A percentile compares a stretch with the other conserved stretches of the same genome.
Conservation (phyloP, 30 jellyfish, hydroid and myxozoan species). For the Turritopsis dohrnii region DNA sequence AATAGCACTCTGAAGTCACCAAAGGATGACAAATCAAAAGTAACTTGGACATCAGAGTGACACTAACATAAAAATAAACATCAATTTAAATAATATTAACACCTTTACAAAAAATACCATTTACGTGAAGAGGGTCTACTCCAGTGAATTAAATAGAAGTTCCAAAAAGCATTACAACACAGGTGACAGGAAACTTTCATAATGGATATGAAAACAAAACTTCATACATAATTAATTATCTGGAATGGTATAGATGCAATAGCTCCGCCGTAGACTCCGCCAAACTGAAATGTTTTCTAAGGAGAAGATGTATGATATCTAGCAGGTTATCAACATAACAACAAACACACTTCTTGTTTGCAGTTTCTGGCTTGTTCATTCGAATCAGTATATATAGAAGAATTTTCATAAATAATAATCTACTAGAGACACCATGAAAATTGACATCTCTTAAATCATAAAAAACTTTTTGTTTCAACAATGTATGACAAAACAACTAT, state of each 20-base stretch:
- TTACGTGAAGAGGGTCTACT: too few relatives aligned
- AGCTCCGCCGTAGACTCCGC: conserved; percentile 84
- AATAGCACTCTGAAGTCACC: conserved; percentile 53
- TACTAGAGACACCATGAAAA: too few relatives aligned
- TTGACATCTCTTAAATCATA: too few relatives aligned
- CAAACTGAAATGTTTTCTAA: conserved; percentile 65
- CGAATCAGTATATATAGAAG: too few relatives aligned
- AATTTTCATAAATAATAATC: too few relatives aligned
- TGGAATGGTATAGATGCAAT: conserved; percentile 59
- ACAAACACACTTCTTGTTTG: neutral
- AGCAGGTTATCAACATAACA: neutral
- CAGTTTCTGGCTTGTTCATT: too few relatives aligned
- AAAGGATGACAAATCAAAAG: conserved; percentile 58
- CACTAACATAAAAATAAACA: conserved; percentile 42
- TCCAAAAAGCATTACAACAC: too few relatives aligned
- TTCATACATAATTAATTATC: conserved; percentile 59
- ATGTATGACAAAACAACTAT: too few relatives aligned
- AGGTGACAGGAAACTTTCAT: neutral
- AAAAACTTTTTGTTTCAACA: too few relatives aligned
- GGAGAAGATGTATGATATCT: neutral
- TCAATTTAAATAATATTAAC: too few relatives aligned
- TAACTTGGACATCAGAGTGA: conserved; percentile 60
- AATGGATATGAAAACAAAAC: neutral
- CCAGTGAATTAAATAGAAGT: neutral
- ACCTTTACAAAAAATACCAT: too few relatives aligned